Evolutionary conservation across 2,797 vertebrate species (phyloP).

Genomic region (Sebastes cheni): DNA sequence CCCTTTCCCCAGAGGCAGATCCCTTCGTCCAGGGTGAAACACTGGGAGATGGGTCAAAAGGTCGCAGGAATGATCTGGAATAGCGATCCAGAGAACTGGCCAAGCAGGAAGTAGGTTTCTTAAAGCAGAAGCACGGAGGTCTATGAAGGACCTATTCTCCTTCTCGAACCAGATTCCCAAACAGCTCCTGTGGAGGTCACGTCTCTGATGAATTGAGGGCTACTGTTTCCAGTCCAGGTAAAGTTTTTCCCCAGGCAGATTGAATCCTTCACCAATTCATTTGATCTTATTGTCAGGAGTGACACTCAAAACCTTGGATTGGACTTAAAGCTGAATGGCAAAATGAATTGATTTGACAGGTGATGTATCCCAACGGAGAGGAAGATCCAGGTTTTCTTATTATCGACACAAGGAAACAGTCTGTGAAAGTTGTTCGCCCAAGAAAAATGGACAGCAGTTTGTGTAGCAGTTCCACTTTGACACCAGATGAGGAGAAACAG

Average conservation of each 20-base stretch:
- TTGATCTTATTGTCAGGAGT: conserved; percentile 21
- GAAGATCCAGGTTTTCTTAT: conserved; percentile 36
- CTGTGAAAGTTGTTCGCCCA: conserved; percentile 34
- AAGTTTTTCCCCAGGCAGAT: neutral
- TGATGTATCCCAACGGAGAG: conserved; percentile 49
- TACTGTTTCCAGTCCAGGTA: conserved; percentile 21
- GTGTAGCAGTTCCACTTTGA: conserved; percentile 62
- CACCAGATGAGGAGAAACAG: conserved; percentile 55
- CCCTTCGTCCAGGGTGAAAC: conserved; percentile 83
- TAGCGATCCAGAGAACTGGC: conserved; percentile 63
- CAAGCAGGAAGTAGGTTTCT: conserved; percentile 27
- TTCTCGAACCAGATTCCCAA: conserved; percentile 30
- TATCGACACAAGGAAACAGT: conserved; percentile 32
- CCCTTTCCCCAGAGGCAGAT: conserved; percentile 77
- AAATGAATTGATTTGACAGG: conserved; percentile 32
- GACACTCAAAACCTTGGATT: conserved; percentile 24
- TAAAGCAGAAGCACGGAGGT: neutral
- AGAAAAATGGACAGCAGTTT: conserved; percentile 50
- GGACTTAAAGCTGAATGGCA: conserved; percentile 48
- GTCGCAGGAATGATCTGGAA: conserved; percentile 73
- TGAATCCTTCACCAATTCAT: conserved; percentile 41
- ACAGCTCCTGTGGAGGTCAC: conserved; percentile 23
- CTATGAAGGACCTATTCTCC: conserved; percentile 7
- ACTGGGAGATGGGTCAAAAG: conserved; percentile 50
- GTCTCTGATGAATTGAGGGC: conserved; percentile 32